Evolutionary conservation across 2,113 vertebrate species (phyloP).

Genomic region (Tupaia chinensis): DNA sequence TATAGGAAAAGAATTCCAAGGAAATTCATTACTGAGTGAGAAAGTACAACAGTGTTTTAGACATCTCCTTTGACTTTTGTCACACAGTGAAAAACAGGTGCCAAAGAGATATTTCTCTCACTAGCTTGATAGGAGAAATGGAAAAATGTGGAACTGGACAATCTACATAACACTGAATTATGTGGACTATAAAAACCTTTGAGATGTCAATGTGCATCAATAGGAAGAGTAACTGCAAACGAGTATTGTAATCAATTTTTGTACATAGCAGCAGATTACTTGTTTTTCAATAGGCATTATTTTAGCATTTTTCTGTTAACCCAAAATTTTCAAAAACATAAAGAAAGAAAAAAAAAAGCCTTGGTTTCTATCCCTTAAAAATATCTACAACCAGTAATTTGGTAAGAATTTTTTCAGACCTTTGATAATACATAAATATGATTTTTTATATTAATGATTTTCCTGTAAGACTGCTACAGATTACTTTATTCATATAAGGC

Average conservation of each 20-base stretch:
- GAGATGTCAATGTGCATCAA: neutral
- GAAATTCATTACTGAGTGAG: constrained; percentile 17
- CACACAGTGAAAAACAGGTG: neutral
- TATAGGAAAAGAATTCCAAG: neutral
- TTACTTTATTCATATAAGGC: neutral
- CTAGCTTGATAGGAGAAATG: neutral
- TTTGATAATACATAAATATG: neutral
- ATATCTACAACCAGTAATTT: neutral
- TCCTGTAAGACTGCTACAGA: neutral
- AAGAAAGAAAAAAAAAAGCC: neutral
- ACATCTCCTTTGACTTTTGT: neutral
- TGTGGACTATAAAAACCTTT: neutral
- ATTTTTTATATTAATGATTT: constrained; percentile 2
- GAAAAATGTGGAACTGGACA: neutral
- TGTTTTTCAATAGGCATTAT: neutral
- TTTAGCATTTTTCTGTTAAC: constrained; percentile 27
- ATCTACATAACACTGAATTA: neutral
- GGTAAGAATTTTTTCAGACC: neutral
- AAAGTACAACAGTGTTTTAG: neutral
- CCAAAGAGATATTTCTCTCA: neutral
- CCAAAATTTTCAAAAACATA: neutral
- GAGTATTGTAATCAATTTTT: neutral
- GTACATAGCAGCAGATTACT: neutral
- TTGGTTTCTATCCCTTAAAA: neutral
- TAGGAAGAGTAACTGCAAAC: neutral